Evolutionary conservation across 2,113 vertebrate genomes (phyloP), one percentile per base, ranked within the genome.

Genomic region (Aldabrachelys gigantea): DNA sequence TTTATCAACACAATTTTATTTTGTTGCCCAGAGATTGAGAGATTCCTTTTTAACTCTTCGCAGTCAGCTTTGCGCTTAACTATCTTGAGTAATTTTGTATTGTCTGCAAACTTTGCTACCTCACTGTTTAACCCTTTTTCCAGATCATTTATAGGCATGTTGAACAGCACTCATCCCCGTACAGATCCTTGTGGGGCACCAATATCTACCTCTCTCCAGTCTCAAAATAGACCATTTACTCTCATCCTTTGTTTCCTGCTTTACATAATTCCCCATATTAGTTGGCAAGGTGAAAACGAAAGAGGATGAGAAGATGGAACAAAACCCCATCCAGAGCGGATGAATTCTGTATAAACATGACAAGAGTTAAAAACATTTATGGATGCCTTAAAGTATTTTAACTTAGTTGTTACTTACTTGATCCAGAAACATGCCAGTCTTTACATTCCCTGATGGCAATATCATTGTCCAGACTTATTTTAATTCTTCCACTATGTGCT

Each of bases 401-500:
- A 92, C 50, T n/a, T 14, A 85, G 44, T 35, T 5, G 44, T 84
- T 91, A 99, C 99, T 99, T 98, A 99, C 99, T 98, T 91, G 98
- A 98, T 84, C 98, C 99, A 80, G 98, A 98, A 94, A 99, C 97
- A 2, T 98, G 99, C 98, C 99, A 99, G 93, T 99, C 99, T 97
- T 98, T 99, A 97, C 99, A 99, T 94, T 99, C 99, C 86, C 97
- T 98, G 90, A 99, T 99, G 0, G 96, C 98, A 91, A 99, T 99
- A 82, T 99, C 97, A 21, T 99, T 99, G 89, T 98, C 97, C 72
- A 99, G 97, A 38, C 97, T 97, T 89, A 99, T 98, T 96, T 98
- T 99, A 90, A 99, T 99, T 97, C 98, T 98, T 94, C 99, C 99
- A 89, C 99, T 99, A 85, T 99, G 99, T 57, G 99, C 99, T 93